phyloP scores from a whole-genome alignment of 1,140 invertebrate genomes.

The Drosophila parabipectinata region DNA sequence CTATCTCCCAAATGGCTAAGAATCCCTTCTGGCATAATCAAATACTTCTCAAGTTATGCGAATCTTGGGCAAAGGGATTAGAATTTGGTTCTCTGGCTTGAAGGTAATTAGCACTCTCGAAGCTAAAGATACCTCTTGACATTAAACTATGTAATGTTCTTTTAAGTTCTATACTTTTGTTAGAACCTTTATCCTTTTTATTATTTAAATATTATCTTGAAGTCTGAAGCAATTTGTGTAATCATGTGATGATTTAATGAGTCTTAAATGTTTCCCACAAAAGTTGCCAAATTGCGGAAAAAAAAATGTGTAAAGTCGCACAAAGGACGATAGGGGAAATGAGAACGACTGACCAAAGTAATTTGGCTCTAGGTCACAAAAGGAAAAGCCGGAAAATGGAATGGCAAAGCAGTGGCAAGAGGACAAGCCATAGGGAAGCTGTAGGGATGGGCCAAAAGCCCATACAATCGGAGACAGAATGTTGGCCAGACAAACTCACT shows the following conservation, averaged over 20 bases:
- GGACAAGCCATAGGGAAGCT: neutral
- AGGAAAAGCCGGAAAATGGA: conserved; percentile 10
- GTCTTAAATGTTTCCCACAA: neutral
- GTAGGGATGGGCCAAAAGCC: conserved; percentile 11
- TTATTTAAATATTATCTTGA: neutral
- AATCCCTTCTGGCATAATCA: conserved; percentile 34
- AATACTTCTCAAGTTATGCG: conserved; percentile 9
- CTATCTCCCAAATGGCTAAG: neutral
- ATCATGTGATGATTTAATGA: conserved; percentile 5
- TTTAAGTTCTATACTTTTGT: no score
- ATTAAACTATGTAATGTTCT: no score
- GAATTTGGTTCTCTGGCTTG: neutral
- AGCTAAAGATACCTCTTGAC: neutral
- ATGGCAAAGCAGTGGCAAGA: neutral
- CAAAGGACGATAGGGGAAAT: neutral
- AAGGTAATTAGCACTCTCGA: neutral
- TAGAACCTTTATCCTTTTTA: neutral
- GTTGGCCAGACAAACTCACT: conserved; percentile 41
- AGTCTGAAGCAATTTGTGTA: neutral
- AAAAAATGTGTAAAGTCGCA: neutral
- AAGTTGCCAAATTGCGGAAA: neutral
- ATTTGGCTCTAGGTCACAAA: conserved; percentile 23
- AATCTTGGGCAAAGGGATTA: neutral
- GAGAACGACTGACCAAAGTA: conserved; percentile 9
- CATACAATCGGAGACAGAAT: conserved; percentile 10